Evolutionary conservation across 1,140 invertebrate species (phyloP).

Genomic region (Atopsyche davidsoni): DNA sequence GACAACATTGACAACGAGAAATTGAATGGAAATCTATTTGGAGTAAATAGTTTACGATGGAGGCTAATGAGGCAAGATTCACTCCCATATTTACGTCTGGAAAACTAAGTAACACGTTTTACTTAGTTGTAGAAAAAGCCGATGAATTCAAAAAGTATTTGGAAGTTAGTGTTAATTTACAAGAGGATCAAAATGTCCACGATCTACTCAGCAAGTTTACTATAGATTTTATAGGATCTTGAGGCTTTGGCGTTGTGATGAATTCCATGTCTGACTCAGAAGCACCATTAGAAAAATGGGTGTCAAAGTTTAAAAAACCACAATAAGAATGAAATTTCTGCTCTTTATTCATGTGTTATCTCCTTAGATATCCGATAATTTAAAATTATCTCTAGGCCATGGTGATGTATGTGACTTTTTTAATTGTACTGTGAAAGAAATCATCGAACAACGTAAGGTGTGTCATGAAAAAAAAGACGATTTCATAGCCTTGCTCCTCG

Average conservation of each 20-base stretch:
- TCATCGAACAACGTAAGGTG: conserved; percentile 28
- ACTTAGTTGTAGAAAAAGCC: conserved; percentile 32
- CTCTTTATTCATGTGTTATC: conserved; percentile 14
- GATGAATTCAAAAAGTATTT: conserved; percentile 31
- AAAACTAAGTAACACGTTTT: conserved; percentile 40
- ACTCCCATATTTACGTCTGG: conserved; percentile 37
- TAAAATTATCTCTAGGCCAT: conserved; percentile 16
- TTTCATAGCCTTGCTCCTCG: conserved; percentile 51
- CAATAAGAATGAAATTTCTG: background rate
- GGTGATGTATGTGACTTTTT: conserved; percentile 21
- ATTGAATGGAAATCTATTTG: conserved; percentile 13
- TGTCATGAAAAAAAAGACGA: conserved; percentile 41
- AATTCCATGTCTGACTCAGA: conserved; percentile 36
- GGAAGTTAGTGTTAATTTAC: background rate
- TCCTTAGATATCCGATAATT: background rate
- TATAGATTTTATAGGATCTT: conserved; percentile 47
- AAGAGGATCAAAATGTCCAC: conserved; percentile 33
- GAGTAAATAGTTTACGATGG: conserved; percentile 43
- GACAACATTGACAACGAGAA: background rate
- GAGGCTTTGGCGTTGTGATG: conserved; percentile 39
- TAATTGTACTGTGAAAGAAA: conserved; percentile 2
- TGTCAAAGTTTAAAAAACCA: conserved; percentile 34
- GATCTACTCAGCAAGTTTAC: conserved; percentile 43
- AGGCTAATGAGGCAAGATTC: conserved; percentile 36
- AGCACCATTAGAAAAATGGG: conserved; percentile 37